phyloP scores from a whole-genome alignment of 2,113 vertebrate genomes.

The Syngnathus scovelli region DNA sequence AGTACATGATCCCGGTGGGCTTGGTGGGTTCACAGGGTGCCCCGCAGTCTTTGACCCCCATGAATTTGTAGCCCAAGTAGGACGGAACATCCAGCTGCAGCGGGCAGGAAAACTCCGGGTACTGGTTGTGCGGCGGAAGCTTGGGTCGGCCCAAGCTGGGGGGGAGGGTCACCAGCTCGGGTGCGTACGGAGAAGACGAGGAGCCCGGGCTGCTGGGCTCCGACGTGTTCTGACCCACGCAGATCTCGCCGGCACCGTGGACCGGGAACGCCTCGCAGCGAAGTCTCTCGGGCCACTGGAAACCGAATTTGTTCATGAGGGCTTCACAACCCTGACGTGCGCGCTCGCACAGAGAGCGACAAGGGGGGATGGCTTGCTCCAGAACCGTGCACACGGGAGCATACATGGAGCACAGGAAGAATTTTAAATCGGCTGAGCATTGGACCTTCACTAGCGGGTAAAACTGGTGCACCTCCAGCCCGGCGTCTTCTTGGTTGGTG shows the following conservation, averaged over 20 bases:
- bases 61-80: conserved; percentile 88
- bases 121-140: conserved; percentile 24
- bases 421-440: conserved; percentile 84
- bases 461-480: conserved; percentile 89
- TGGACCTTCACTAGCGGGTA: conserved; percentile 90
- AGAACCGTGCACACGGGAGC: conserved; percentile 88
- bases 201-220: conserved; percentile 72
- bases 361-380: conserved; percentile 87
- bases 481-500: conserved; percentile 90
- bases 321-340: conserved; percentile 87
- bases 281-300: conserved; percentile 89
- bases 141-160: conserved; percentile 50
- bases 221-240: conserved; percentile 88
- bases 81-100: conserved; percentile 86
- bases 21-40: conserved; percentile 88
- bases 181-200: conserved; percentile 71
- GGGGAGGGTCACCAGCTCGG: conserved; percentile 70
- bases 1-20: conserved; percentile 93
- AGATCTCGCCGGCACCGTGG: conserved; percentile 85
- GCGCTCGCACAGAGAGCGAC: conserved; percentile 83
- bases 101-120: conserved; percentile 84
- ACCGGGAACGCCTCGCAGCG: conserved; percentile 87
- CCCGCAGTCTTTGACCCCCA: conserved; percentile 91
- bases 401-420: conserved; percentile 92
- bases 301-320: conserved; percentile 92